Base-by-base conservation (phyloP, 92 coral and sea anemone species). In the Siderastrea radians region DNA sequence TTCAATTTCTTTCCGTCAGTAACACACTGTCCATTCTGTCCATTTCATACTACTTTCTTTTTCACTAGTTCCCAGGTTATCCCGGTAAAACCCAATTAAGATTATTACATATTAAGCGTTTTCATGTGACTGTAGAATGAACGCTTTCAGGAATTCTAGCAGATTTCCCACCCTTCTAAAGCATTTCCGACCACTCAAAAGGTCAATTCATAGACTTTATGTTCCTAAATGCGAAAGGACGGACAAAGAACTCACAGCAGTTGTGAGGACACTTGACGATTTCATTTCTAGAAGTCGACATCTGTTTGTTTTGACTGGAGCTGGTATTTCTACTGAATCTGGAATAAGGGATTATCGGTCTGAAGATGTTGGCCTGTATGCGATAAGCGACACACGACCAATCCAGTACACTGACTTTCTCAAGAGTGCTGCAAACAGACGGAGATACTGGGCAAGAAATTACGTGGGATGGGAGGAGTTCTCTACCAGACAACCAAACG, bases 261-360 rank as follows among this genome's bases (percentile, higher is more conserved):
- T 88, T 78, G 90, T 91, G 5, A 62, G 49, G 61, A 76, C 74
- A 19, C 87, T 95, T 58, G 94, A 95, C 72, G 91, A 98, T 11
- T 92, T 94, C 70, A 80, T 98, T 59, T 88, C 82, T 0, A 67
- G 76, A 26, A 82, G 93, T 69, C 92, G 80, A 16, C 87, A 79
- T 16, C 87, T 98, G 49, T 94, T 98, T 75, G 99, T 98, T 1
- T 51, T 98, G 55, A 95, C 99, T 4, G 99, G 99, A 12, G 99
- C 99, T 1, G 99, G 99, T 1, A 88, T 98, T 38, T 98, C 99
- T 1, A 98, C 99, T 0, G 99, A 98, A 82, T 98, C 99, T 13
- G 99, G 99, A 9, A 94, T 98, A 45, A 88, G 99, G 6, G 99
- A 98, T 72, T 98, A 98, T 69, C 86, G 99, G 26, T 98, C 99